phyloP scores from a whole-genome alignment of 2,797 vertebrate genomes.

The Macropus fuliginosus region DNA sequence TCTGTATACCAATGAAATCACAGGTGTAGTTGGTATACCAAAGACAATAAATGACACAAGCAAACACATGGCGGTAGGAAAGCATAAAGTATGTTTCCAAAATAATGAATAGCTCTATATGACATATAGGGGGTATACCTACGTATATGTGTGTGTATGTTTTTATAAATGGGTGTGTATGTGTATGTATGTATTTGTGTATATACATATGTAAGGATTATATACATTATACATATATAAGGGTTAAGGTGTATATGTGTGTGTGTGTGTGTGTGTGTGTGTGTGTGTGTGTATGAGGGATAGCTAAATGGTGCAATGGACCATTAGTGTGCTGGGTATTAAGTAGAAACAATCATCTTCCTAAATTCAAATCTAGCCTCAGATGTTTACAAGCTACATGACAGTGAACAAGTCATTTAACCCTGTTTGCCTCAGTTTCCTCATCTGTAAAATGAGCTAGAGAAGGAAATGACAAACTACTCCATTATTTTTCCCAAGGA shows the following conservation, averaged over 20 bases:
- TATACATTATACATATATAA: too few species aligned
- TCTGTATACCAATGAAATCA: background rate
- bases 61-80: background rate
- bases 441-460: background rate
- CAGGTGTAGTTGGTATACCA: background rate
- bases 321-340: background rate
- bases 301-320: background rate
- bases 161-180: background rate
- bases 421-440: background rate
- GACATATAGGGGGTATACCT: background rate
- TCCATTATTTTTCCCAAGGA: background rate
- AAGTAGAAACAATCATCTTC: background rate
- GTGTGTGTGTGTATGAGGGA: background rate
- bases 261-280: background rate
- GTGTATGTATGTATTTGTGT: background rate
- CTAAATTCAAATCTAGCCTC: background rate
- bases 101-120: background rate
- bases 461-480: background rate
- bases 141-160: background rate
- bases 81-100: background rate
- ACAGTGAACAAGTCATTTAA: background rate
- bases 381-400: background rate
- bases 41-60: background rate
- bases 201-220: background rate
- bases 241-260: too few species aligned